Evolutionary conservation across 2,888 invertebrate species (phyloP).

Genomic region (Amphimallon solstitiale): DNA sequence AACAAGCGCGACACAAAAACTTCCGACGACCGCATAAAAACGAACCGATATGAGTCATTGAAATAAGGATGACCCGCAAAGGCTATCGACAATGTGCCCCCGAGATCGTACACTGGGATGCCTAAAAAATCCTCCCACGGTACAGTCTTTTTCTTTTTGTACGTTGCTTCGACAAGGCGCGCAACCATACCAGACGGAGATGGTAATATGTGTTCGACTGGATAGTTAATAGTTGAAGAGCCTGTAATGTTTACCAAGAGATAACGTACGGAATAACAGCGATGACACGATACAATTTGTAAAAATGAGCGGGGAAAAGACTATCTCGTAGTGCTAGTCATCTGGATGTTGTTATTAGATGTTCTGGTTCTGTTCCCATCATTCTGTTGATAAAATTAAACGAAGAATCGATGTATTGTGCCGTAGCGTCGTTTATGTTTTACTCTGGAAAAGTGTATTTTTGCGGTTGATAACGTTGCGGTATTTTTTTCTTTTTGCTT

Average conservation of each 20-base stretch:
- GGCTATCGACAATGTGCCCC: neutral
- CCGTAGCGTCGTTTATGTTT: too few relatives aligned
- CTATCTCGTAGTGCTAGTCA: neutral
- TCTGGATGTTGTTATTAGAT: slow-evolving; percentile 15
- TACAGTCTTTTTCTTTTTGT: slow-evolving; percentile 12
- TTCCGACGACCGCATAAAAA: neutral
- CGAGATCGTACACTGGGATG: neutral
- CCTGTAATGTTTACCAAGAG: too few relatives aligned
- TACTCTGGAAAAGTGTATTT: too few relatives aligned
- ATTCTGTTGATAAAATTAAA: slow-evolving; percentile 16
- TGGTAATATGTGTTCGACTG: neutral
- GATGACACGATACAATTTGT: neutral
- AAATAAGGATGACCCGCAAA: slow-evolving; percentile 8
- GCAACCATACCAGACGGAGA: neutral
- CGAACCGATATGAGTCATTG: slow-evolving; percentile 5
- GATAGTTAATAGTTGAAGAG: too few relatives aligned
- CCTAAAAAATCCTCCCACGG: slow-evolving; percentile 22
- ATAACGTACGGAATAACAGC: too few relatives aligned
- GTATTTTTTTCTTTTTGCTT: too few relatives aligned
- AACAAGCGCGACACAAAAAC: neutral
- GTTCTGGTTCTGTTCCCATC: slow-evolving; percentile 29
- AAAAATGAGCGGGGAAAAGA: neutral
- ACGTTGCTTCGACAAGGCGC: neutral
- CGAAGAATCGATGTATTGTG: neutral
- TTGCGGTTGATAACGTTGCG: too few relatives aligned